phyloP scores from a whole-genome alignment of 2,113 vertebrate genomes.

The Nematolebias whitei region DNA sequence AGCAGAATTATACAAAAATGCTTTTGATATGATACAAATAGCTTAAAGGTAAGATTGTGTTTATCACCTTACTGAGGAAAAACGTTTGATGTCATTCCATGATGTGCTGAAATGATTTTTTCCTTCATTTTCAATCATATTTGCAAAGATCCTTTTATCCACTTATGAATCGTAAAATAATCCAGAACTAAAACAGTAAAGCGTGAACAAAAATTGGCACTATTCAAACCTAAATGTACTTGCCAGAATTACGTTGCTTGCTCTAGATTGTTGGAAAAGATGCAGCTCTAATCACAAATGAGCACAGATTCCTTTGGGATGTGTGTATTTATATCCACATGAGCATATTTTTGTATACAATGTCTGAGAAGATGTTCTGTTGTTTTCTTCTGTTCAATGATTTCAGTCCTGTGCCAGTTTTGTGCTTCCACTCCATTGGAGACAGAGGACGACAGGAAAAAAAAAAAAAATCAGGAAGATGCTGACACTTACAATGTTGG shows the following conservation, averaged over 20 bases:
- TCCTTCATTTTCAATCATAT: conserved; percentile 1
- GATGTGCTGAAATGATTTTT: background rate
- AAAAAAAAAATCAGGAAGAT: background rate
- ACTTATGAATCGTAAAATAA: conserved; percentile 53
- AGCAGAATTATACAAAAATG: no score
- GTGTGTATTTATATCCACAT: conserved; percentile 36
- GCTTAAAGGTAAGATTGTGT: no score
- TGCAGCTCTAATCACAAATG: conserved; percentile 51
- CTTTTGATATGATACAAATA: no score
- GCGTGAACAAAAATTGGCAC: conserved; percentile 52
- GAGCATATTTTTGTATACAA: conserved; percentile 20
- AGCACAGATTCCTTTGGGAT: conserved; percentile 45
- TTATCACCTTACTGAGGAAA: no score
- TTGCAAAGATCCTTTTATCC: conserved; percentile 19
- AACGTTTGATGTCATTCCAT: conserved; percentile 1
- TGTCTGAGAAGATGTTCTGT: background rate
- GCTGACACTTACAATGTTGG: background rate
- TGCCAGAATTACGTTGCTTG: conserved; percentile 50
- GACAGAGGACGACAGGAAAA: background rate
- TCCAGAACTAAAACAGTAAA: conserved; percentile 43
- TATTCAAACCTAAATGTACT: conserved; percentile 54
- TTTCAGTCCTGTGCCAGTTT: conserved; percentile 5
- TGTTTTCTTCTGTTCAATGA: background rate
- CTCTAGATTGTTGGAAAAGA: conserved; percentile 62
- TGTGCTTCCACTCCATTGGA: background rate